phyloP scores from a whole-genome alignment of 2,113 vertebrate species.

The Seriola rivoliana region DNA sequence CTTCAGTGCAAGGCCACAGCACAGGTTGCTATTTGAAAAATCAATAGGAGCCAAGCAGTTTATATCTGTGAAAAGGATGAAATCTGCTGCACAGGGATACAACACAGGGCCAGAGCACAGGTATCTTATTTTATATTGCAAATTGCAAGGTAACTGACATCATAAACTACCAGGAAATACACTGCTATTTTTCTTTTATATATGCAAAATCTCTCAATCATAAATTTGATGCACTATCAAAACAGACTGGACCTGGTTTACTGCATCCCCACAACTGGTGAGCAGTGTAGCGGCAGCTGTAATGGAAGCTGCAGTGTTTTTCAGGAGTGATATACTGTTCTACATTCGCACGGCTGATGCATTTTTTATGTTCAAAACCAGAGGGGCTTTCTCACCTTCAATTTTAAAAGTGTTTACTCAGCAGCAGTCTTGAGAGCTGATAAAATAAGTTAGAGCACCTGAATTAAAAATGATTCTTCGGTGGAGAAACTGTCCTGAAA shows the following conservation, averaged over 20 bases:
- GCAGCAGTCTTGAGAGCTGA: conserved; percentile 74
- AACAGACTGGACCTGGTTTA: conserved; percentile 35
- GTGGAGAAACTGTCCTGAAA: conserved; percentile 50
- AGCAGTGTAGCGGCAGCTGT: conserved; percentile 11
- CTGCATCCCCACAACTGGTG: conserved; percentile 16
- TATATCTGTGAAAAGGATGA: conserved; percentile 45
- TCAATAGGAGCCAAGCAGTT: conserved; percentile 60
- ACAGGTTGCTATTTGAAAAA: conserved; percentile 64
- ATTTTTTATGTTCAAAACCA: conserved; percentile 81
- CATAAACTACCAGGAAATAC: conserved; percentile 20
- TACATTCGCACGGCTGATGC: conserved; percentile 71
- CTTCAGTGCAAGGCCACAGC: conserved; percentile 65
- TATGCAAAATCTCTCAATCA: conserved; percentile 39
- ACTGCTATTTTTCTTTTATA: conserved; percentile 11
- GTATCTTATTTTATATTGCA: conserved; percentile 9
- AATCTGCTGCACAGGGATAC: conserved; percentile 34
- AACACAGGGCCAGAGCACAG: background rate
- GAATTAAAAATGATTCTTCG: conserved; percentile 78
- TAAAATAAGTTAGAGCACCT: conserved; percentile 73
- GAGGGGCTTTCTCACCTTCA: conserved; percentile 81
- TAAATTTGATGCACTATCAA: conserved; percentile 32
- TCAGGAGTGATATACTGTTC: conserved; percentile 65
- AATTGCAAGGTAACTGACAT: conserved; percentile 21
- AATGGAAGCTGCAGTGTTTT: conserved; percentile 58
- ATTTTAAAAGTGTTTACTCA: conserved; percentile 85